Conservation (phyloP, 2,888 invertebrate genomes). For the Noctua pronuba region DNA sequence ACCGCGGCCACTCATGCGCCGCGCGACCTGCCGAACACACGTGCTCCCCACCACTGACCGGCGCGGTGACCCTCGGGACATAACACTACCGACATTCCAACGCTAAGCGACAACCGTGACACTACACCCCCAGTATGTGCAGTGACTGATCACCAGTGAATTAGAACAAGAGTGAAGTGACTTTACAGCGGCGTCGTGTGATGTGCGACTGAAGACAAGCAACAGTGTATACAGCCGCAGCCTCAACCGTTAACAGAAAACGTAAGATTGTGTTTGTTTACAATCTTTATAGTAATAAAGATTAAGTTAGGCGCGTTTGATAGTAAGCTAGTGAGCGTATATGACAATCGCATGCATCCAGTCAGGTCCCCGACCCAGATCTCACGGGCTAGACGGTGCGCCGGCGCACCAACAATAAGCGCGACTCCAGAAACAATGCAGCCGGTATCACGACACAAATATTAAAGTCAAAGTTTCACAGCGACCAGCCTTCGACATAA, state of each 20-base stretch:
- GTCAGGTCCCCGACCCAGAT: conserved; percentile 87
- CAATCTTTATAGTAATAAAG: conserved; percentile 62
- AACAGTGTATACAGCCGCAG: conserved; percentile 85
- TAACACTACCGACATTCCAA: conserved; percentile 74
- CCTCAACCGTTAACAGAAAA: conserved; percentile 87
- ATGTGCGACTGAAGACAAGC: conserved; percentile 85
- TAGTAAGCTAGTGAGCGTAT: conserved; percentile 64
- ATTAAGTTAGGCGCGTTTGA: conserved; percentile 61
- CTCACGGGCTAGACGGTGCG: conserved; percentile 82
- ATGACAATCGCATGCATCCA: conserved; percentile 72
- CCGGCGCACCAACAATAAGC: conserved; percentile 80
- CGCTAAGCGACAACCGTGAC: conserved; percentile 74
- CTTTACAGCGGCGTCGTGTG: conserved; percentile 80
- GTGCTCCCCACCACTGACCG: conserved; percentile 84
- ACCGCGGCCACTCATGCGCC: conserved; percentile 89
- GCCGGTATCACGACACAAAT: conserved; percentile 85
- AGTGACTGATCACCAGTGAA: conserved; percentile 84
- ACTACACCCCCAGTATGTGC: conserved; percentile 83
- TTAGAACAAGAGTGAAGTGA: conserved; percentile 83
- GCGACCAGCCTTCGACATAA: conserved; percentile 86
- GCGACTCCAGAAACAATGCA: conserved; percentile 84
- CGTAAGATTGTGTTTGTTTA: conserved; percentile 86
- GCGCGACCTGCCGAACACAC: conserved; percentile 87
- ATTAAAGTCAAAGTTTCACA: conserved; percentile 87
- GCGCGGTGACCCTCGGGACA: conserved; percentile 79